phyloP scores from a whole-genome alignment of 2,113 vertebrate species.

The Ageneiosus marmoratus region DNA sequence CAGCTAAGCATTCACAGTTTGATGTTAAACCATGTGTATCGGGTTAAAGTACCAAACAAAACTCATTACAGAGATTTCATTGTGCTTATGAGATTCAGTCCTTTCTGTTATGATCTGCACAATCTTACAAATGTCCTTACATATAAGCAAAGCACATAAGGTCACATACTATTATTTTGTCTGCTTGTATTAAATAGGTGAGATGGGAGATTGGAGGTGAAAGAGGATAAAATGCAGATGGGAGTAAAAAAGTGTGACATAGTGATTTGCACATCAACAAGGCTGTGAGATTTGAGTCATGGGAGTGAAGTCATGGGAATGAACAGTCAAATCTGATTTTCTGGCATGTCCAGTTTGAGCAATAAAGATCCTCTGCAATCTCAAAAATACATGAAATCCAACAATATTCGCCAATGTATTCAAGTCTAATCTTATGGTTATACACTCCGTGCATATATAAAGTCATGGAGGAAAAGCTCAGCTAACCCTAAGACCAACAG shows the following conservation, averaged over 20 bases:
- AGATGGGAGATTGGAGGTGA: not conserved
- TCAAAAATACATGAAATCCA: not conserved
- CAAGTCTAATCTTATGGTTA: not conserved
- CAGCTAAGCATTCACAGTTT: not conserved
- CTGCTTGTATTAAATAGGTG: not conserved
- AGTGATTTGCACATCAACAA: constrained; percentile 7
- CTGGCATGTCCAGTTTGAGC: constrained; percentile 2
- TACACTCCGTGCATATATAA: not conserved
- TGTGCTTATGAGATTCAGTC: not conserved
- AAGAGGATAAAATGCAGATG: not conserved
- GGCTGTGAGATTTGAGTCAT: constrained; percentile 22
- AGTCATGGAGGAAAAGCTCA: not conserved
- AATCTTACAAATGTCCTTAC: not conserved
- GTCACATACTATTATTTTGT: not conserved
- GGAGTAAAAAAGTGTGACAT: not conserved
- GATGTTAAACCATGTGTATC: not conserved
- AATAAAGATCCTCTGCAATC: not conserved
- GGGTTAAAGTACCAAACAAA: not conserved
- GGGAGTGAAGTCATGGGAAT: not conserved
- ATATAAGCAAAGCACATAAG: not conserved
- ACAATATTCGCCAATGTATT: not conserved
- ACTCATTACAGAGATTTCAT: not conserved
- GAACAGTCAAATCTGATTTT: constrained; percentile 19
- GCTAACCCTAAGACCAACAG: not conserved
- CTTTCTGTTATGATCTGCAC: not conserved